phyloP scores from a whole-genome alignment of 2,797 vertebrate genomes.

The Smutsia gigantea region DNA sequence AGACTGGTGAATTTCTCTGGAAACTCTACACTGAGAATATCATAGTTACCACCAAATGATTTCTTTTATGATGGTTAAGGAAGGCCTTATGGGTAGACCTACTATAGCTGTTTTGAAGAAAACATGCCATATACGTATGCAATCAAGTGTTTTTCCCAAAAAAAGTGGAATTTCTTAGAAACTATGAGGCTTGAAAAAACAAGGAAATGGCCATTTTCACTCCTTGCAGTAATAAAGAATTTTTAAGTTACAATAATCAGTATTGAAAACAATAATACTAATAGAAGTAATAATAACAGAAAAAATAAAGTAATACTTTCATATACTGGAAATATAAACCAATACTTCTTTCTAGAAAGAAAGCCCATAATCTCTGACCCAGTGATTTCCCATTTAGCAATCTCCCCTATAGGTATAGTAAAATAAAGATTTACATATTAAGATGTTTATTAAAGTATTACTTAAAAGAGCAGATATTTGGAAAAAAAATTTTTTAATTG shows the following conservation, averaged over 20 bases:
- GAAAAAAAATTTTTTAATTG: neutral
- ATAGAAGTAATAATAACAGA: no score
- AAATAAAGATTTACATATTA: neutral
- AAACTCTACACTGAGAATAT: neutral
- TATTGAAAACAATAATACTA: neutral
- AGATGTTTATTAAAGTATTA: slow-evolving; percentile 54
- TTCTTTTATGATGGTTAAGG: neutral
- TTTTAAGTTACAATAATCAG: slow-evolving; percentile 25
- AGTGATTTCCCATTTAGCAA: slow-evolving; percentile 28
- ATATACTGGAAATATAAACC: neutral
- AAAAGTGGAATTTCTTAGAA: slow-evolving; percentile 1
- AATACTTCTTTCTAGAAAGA: slow-evolving; percentile 26
- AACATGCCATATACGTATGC: neutral
- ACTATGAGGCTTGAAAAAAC: neutral
- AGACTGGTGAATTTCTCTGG: neutral
- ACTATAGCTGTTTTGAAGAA: neutral
- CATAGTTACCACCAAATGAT: neutral
- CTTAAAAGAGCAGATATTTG: slow-evolving; percentile 41
- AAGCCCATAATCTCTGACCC: neutral
- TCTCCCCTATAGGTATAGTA: neutral
- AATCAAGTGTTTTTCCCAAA: neutral
- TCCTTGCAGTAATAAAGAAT: neutral
- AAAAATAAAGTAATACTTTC: neutral
- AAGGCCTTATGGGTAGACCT: neutral
- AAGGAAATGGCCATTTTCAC: neutral